These are phyloP conservation scores for Pachyseris speciosa DNA, from an alignment of 64 coral and sea anemone genomes.

Conservation along the genomic window DNA sequence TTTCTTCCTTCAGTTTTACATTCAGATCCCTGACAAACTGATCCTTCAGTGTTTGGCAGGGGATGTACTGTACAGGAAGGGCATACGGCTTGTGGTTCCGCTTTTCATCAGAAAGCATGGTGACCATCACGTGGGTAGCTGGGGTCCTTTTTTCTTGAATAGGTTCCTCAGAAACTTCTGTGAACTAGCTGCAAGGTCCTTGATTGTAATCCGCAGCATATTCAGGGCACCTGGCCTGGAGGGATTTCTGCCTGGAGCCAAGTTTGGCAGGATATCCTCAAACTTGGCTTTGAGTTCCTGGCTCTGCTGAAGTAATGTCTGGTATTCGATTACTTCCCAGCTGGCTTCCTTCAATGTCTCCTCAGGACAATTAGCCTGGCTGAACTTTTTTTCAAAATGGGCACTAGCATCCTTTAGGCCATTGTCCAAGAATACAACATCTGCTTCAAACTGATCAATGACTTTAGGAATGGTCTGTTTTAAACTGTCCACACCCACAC, in stretches of 20 bases:
- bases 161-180: slow-evolving; percentile 38
- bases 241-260: neutral
- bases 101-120: slow-evolving; percentile 65
- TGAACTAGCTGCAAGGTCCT: neutral
- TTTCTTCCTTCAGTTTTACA: slow-evolving; percentile 21
- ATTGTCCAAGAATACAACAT: slow-evolving; percentile 35
- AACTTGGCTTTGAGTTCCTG: slow-evolving; percentile 36
- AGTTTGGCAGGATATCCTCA: slow-evolving; percentile 6
- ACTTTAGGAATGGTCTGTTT: neutral
- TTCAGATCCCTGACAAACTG: slow-evolving; percentile 43
- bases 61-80: slow-evolving; percentile 28
- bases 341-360: slow-evolving; percentile 48
- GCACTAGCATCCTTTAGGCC: slow-evolving; percentile 48
- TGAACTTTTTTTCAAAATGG: slow-evolving; percentile 35
- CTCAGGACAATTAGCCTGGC: slow-evolving; percentile 39
- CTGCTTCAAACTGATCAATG: slow-evolving; percentile 12
- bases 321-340: slow-evolving; percentile 57
- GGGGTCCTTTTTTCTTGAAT: slow-evolving; percentile 54
- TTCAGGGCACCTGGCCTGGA: slow-evolving; percentile 11
- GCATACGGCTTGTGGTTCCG: slow-evolving; percentile 42
- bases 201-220: neutral
- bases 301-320: slow-evolving; percentile 58
- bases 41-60: slow-evolving; percentile 50
- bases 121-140: slow-evolving; percentile 28
- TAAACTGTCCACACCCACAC: neutral